Conservation (phyloP, 2,888 invertebrate species). For the Cetonia aurata region DNA sequence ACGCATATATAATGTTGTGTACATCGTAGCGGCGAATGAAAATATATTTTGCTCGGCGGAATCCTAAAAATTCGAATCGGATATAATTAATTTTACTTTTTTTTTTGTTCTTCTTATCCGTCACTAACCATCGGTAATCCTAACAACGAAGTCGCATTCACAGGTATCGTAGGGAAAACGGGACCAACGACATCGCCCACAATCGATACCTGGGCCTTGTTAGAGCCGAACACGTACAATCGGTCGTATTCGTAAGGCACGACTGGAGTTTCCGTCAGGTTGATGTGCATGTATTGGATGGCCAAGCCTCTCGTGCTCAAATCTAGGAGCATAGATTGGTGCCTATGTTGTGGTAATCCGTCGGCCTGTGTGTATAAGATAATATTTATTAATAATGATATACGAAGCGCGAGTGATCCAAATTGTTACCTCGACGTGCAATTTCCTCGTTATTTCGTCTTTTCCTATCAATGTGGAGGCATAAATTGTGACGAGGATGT, state of each 20-base stretch:
- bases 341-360: conserved; percentile 91
- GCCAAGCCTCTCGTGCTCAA: conserved; percentile 92
- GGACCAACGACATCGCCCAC: conserved; percentile 95
- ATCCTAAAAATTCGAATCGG: conserved; percentile 70
- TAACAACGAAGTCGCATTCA: conserved; percentile 86
- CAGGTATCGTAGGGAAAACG: conserved; percentile 92
- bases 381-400: conserved; percentile 4
- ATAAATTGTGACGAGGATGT: conserved; percentile 80
- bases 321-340: conserved; percentile 93
- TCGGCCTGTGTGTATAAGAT: conserved; percentile 73
- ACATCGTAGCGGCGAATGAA: conserved; percentile 95
- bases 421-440: conserved; percentile 76
- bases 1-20: conserved; percentile 91
- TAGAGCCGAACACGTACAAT: conserved; percentile 95
- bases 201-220: conserved; percentile 83
- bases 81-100: too few species aligned
- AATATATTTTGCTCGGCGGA: conserved; percentile 96
- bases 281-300: conserved; percentile 95
- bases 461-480: conserved; percentile 82
- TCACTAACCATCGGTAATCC: conserved; percentile 77
- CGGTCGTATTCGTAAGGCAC: conserved; percentile 92
- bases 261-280: conserved; percentile 92
- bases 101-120: too few species aligned
- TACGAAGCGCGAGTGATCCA: too few species aligned
- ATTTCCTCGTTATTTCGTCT: conserved; percentile 74